phyloP scores from a whole-genome alignment of 2,888 invertebrate species.

The Epistrophella euchroma region DNA sequence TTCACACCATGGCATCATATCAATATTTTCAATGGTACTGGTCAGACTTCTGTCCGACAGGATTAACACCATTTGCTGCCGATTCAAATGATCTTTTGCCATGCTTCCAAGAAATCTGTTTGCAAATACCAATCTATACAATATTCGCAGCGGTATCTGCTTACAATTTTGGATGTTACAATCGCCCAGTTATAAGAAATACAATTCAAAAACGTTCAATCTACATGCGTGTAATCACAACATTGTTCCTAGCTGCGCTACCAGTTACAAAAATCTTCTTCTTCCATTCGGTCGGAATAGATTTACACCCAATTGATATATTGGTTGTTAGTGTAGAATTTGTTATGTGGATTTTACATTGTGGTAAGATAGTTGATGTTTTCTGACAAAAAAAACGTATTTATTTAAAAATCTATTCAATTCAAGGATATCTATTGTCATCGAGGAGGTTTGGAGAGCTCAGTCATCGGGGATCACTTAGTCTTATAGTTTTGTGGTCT shows the following conservation, averaged over 20 bases:
- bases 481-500: conserved; percentile 89
- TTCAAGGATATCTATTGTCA: conserved; percentile 85
- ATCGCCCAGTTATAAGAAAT: conserved; percentile 87
- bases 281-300: conserved; percentile 85
- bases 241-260: conserved; percentile 87
- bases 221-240: conserved; percentile 87
- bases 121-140: conserved; percentile 90
- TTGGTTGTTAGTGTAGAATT: conserved; percentile 89
- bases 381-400: not conserved
- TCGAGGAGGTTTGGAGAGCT: conserved; percentile 87
- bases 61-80: conserved; percentile 89
- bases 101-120: conserved; percentile 93
- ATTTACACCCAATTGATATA: conserved; percentile 88
- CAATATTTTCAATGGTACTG: conserved; percentile 86
- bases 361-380: conserved; percentile 85
- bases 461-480: conserved; percentile 90
- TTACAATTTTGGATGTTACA: conserved; percentile 90
- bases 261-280: conserved; percentile 89
- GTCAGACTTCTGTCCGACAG: conserved; percentile 90
- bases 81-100: conserved; percentile 90
- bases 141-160: conserved; percentile 91
- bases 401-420: conserved; percentile 4
- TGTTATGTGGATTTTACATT: conserved; percentile 92
- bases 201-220: conserved; percentile 87
- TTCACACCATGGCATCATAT: conserved; percentile 74